Percentiles rank a stretch among this genome's conserved stretches.
Conservation (phyloP, 2,888 invertebrate genomes). For the Plutella xylostella region DNA sequence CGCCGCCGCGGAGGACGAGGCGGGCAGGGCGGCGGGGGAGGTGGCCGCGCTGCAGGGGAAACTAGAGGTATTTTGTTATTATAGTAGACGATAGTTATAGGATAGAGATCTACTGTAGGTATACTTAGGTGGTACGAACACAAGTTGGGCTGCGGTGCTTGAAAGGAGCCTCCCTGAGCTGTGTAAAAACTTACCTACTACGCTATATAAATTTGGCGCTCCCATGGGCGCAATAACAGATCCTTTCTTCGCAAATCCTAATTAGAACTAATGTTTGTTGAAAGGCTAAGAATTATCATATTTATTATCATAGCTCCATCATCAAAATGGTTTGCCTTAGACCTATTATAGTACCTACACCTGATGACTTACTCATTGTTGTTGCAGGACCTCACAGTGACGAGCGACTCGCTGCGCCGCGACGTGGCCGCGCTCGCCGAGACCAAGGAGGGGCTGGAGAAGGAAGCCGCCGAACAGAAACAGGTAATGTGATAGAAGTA, state of each 20-base stretch:
- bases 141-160: not conserved
- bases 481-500: constrained; percentile 18
- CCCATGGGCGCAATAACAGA: no score
- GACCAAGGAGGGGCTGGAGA: constrained; percentile 16
- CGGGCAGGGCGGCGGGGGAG: constrained; percentile 5
- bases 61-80: constrained; percentile 18
- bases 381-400: constrained; percentile 18
- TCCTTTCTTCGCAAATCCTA: no score
- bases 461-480: constrained; percentile 16
- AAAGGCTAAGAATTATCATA: no score
- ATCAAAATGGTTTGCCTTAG: no score
- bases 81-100: not conserved
- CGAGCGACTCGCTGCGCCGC: constrained; percentile 16
- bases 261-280: no score
- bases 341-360: no score
- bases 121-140: not conserved
- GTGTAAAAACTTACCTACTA: no score
- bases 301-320: no score
- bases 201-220: no score
- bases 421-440: constrained; percentile 15
- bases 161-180: no score
- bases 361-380: no score
- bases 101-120: not conserved
- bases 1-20: constrained; percentile 22
- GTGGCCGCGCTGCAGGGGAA: constrained; percentile 17